Base-by-base conservation (phyloP, 2,888 invertebrate species). In the Drymonia ruficornis region DNA sequence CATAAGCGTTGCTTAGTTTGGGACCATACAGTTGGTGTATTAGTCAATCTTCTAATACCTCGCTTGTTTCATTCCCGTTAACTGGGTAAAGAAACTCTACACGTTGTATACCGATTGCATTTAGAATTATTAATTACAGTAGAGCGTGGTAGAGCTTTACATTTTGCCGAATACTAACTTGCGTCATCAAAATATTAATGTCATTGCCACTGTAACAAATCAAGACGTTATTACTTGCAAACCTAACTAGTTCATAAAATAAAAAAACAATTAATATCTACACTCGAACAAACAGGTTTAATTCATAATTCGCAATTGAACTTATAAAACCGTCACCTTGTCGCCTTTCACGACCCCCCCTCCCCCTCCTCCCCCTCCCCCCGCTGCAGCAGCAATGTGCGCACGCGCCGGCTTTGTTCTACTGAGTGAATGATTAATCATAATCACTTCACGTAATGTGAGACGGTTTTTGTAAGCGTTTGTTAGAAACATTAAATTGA, bases 391-490 rank as follows among this genome's bases (percentile, higher is more conserved):
- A 9, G 40, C 15, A 11, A 8, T 38, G 0, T 44, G 67, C 61
- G 56, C 66, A 62, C 65, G 59, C 65, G 57, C 54, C 53, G 29
- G 51, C 49, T 59, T 68, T 68, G 63, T 67, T 68, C 52, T 56
- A 44, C 23, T n/a, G 43, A 38, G 55, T 40, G 8, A 46, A 16
- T 54, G 47, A 65, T 58, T 60, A 55, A 58, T 63, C 51, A 53
- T 50, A 38, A 46, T 46, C 46, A 46, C 29, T 46, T 46, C 11
- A 15, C n/a, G 19, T 46, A 15, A 46, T 15, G 29, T 29, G 46
- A 15, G 46, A 29, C 8, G 46, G 46, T 29, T 46, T 49, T 43
- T 49, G 15, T 57, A 29, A 50, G 38, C 23, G 1, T 44, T 44
- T 44, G 44, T 23, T 13, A 34, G 36, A 5, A 9, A 0, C 13